A percentile compares a stretch with the other conserved stretches of the same genome.
Conservation (phyloP, 2,888 invertebrate species). For the Orthosia gothica region DNA sequence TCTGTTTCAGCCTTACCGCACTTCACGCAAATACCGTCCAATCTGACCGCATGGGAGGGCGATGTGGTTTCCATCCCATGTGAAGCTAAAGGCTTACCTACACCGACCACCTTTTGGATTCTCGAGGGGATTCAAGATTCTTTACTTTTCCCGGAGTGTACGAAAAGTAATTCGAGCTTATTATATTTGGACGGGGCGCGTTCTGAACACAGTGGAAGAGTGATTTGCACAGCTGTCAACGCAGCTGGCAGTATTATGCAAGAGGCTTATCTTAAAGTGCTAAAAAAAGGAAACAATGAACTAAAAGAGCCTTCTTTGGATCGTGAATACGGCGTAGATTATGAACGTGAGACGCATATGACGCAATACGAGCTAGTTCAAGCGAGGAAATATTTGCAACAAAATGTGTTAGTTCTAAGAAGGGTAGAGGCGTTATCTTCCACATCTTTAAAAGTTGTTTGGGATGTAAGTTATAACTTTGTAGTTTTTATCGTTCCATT, state of each 20-base stretch:
- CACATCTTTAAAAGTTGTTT: conserved; percentile 95
- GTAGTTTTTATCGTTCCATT: conserved; percentile 19
- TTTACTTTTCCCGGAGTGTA: conserved; percentile 89
- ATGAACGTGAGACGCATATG: conserved; percentile 88
- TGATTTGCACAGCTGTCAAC: conserved; percentile 89
- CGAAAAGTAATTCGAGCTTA: conserved; percentile 88
- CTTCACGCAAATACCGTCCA: conserved; percentile 96
- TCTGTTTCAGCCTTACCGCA: conserved; percentile 96
- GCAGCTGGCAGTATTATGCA: conserved; percentile 90
- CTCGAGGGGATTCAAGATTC: conserved; percentile 97
- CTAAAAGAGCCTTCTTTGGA: conserved; percentile 80
- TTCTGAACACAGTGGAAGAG: conserved; percentile 87
- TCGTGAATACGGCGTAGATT: conserved; percentile 81
- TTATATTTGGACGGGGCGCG: conserved; percentile 88
- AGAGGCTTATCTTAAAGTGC: conserved; percentile 88
- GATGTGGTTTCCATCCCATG: conserved; percentile 98
- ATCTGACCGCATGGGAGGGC: conserved; percentile 97
- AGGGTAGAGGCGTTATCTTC: conserved; percentile 93
- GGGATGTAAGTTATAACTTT: conserved; percentile 93
- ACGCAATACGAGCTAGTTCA: conserved; percentile 95
- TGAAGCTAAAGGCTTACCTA: conserved; percentile 97
- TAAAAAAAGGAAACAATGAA: conserved; percentile 87
- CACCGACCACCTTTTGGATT: conserved; percentile 98
- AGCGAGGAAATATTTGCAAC: conserved; percentile 95
- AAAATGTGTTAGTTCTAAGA: conserved; percentile 95